Evolutionary conservation across 2,113 vertebrate species (phyloP).

Genomic region (Macquaria australasica): DNA sequence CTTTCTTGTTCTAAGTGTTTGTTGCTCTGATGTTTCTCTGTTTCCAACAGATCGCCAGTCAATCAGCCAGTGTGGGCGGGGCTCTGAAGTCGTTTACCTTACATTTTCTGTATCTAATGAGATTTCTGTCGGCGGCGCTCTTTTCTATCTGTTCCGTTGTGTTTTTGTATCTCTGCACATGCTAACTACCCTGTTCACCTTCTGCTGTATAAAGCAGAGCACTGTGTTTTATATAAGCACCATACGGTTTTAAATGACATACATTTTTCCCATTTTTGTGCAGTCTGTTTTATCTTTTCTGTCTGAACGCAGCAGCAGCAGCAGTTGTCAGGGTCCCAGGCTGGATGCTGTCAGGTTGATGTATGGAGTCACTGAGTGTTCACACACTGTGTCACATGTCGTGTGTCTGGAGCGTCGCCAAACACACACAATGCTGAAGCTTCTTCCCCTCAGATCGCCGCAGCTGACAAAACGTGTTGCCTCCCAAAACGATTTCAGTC

Average conservation of each 20-base stretch:
- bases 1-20: not conserved
- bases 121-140: no score
- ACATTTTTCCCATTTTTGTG: not conserved
- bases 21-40: not conserved
- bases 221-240: not conserved
- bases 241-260: not conserved
- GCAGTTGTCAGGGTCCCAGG: slow-evolving; percentile 3
- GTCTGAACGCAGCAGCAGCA: not conserved
- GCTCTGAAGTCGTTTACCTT: no score
- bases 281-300: no score
- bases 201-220: no score
- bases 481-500: not conserved
- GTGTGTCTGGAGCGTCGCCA: not conserved
- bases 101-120: no score
- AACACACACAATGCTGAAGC: not conserved
- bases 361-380: not conserved
- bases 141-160: no score
- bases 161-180: no score
- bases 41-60: not conserved
- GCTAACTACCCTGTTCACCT: no score
- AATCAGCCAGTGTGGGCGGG: no score
- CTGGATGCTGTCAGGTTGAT: slow-evolving; percentile 47
- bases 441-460: slow-evolving; percentile 9
- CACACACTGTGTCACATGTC: slow-evolving; percentile 20
- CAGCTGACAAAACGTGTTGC: slow-evolving; percentile 29